Evolutionary conservation across 2,113 vertebrate species (phyloP).

Genomic region (Dicaeum eximium): DNA sequence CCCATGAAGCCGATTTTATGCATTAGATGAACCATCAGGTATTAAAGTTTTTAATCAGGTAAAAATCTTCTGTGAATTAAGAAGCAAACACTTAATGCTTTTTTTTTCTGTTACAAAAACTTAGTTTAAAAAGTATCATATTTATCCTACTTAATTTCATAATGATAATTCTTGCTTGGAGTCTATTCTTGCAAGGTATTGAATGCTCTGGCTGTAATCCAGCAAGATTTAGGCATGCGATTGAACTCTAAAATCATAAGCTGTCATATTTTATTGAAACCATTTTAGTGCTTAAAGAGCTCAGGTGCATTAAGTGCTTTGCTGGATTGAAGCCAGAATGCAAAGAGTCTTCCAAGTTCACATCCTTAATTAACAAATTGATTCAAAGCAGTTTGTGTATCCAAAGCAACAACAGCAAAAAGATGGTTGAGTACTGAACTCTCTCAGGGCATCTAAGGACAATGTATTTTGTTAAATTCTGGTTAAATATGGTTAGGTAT

Average conservation of each 20-base stretch:
- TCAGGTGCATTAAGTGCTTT: constrained; percentile 20
- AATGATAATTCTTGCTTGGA: not conserved
- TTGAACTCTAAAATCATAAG: not conserved
- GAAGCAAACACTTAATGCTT: not conserved
- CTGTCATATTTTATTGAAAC: not conserved
- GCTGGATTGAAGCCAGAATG: constrained; percentile 16
- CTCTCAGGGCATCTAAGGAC: not conserved
- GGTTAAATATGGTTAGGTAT: not conserved
- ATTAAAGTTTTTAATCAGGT: not conserved
- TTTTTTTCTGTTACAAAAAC: not conserved
- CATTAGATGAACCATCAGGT: not conserved
- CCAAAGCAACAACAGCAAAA: constrained; percentile 19
- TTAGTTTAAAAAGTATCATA: not conserved
- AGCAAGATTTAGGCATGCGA: not conserved
- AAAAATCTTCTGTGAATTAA: not conserved
- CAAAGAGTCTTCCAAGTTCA: not conserved
- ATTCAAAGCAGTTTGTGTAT: not conserved
- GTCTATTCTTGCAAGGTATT: not conserved
- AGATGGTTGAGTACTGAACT: not conserved
- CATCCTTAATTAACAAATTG: constrained; percentile 3
- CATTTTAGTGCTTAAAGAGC: not conserved
- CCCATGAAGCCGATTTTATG: not conserved
- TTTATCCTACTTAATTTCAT: not conserved
- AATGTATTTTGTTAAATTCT: not conserved
- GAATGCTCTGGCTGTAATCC: not conserved